phyloP scores from a whole-genome alignment of 2,888 invertebrate genomes.

The Chaetogeoica ovagalla region DNA sequence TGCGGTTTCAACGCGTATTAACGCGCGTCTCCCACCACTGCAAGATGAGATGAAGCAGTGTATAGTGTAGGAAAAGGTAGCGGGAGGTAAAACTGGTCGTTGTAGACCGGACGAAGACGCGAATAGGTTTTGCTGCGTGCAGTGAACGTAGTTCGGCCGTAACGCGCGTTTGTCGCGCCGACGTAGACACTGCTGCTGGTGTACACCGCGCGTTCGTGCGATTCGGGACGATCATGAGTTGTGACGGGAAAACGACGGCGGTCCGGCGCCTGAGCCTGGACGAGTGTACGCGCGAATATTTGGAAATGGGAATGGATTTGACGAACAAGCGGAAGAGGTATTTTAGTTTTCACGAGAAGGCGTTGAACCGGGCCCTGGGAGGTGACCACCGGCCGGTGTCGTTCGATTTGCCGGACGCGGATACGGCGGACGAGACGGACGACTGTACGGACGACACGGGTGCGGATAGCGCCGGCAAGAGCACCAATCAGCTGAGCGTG shows the following conservation, averaged over 20 bases:
- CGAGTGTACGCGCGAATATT: slow-evolving; percentile 43
- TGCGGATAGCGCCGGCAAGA: neutral
- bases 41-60: too few relatives aligned
- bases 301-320: slow-evolving; percentile 50
- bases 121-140: neutral
- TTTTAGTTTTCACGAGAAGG: slow-evolving; percentile 39
- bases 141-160: slow-evolving; percentile 23
- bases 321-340: slow-evolving; percentile 38
- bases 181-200: neutral
- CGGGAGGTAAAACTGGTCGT: slow-evolving; percentile 43
- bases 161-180: neutral
- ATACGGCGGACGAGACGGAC: slow-evolving; percentile 12
- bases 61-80: neutral
- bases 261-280: slow-evolving; percentile 20
- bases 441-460: slow-evolving; percentile 16
- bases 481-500: slow-evolving; percentile 35
- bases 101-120: slow-evolving; percentile 22
- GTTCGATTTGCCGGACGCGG: slow-evolving; percentile 8
- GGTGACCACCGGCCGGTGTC: slow-evolving; percentile 27
- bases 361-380: neutral
- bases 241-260: neutral
- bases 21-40: slow-evolving; percentile 27
- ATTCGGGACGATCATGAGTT: slow-evolving; percentile 18
- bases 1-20: neutral
- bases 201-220: neutral